Evolutionary conservation across 2,113 vertebrate genomes (phyloP), one percentile per base, ranked within the genome.

Genomic region (human (Homo sapiens)): DNA sequence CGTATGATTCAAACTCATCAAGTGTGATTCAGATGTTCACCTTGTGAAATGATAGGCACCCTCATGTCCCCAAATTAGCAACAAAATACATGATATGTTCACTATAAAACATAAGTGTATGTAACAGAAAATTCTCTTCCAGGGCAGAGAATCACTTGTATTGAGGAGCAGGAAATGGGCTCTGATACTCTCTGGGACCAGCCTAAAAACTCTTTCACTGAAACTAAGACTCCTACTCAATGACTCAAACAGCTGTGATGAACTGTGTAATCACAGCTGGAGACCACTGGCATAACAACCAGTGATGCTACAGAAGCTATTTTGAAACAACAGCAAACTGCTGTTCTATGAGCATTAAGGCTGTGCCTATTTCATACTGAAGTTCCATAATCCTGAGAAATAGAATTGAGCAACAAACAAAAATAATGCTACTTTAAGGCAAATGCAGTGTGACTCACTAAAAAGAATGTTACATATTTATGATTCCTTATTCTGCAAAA

Each of bases 21-120:
- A 97, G 35, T 94, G 61, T 94, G 76, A 96, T 78, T 90, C 85
- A 94, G 23, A 96, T 90, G 50, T 66, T 78, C 22, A 55, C 88
- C n/a, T 95, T 95, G 68, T 70, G 78, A 93, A 95, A 85, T 89
- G 23, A 76, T 35, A 8, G 11, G 5, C 38, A 89, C 12, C 8
- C 8, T 73, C 23, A 35, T 16, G 10, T 43, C 43, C 27, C 70
- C 59, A 88, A 80, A 96, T 87, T 66, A 88, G 50, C 55, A 89
- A 93, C 25, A 94, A 92, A 95, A 90, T 64, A 88, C 50, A 81
- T 95, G 88, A 90, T 68, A 89, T 80, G 8, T 81, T 95, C 50
- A 66, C 18, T 89, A 80, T 23, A 96, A 90, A 93, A 55, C 2
- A 68, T 72, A 81, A 73, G 30, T 68, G 1, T 61, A 90, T 73